phyloP scores from a whole-genome alignment of 92 coral and sea anemone genomes.

The Montipora capitata region DNA sequence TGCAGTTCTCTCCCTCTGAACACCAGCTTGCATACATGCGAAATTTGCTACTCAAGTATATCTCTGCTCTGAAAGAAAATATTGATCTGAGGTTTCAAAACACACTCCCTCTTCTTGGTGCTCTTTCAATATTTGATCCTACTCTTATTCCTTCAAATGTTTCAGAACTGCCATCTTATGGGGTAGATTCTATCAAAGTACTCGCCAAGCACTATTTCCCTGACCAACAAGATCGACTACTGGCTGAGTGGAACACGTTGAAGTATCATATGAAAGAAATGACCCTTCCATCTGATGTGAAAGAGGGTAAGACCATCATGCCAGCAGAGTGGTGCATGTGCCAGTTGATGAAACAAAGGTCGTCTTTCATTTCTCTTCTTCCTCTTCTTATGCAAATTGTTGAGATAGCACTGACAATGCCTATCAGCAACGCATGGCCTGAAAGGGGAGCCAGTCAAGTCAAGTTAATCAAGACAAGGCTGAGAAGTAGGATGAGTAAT shows the following conservation, averaged over 20 bases:
- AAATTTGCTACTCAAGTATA: conserved; percentile 50
- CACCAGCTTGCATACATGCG: conserved; percentile 47
- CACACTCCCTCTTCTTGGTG: conserved; percentile 65
- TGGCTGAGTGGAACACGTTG: conserved; percentile 35
- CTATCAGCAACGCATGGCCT: conserved; percentile 37
- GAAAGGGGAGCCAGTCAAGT: conserved; percentile 32
- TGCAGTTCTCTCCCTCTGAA: conserved; percentile 56
- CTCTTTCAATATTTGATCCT: conserved; percentile 56
- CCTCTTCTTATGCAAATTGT: conserved; percentile 30
- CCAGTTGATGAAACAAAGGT: conserved; percentile 34
- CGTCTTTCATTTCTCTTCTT: conserved; percentile 29
- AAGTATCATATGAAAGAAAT: conserved; percentile 31
- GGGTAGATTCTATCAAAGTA: conserved; percentile 48
- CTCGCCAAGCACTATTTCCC: conserved; percentile 62
- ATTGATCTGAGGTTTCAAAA: conserved; percentile 36
- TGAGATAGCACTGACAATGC: conserved; percentile 18
- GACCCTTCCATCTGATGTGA: conserved; percentile 39
- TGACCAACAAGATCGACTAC: conserved; percentile 44
- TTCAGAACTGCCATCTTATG: conserved; percentile 46
- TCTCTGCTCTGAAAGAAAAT: conserved; percentile 46
- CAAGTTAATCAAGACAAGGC: conserved; percentile 26
- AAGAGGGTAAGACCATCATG: conserved; percentile 33
- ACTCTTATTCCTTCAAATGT: conserved; percentile 60
- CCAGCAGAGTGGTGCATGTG: conserved; percentile 51
- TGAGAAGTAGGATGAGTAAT: conserved; percentile 25